Percentiles rank a stretch among this genome's conserved stretches.
Conservation (phyloP, 2,113 vertebrate species). For the Podocnemis expansa region DNA sequence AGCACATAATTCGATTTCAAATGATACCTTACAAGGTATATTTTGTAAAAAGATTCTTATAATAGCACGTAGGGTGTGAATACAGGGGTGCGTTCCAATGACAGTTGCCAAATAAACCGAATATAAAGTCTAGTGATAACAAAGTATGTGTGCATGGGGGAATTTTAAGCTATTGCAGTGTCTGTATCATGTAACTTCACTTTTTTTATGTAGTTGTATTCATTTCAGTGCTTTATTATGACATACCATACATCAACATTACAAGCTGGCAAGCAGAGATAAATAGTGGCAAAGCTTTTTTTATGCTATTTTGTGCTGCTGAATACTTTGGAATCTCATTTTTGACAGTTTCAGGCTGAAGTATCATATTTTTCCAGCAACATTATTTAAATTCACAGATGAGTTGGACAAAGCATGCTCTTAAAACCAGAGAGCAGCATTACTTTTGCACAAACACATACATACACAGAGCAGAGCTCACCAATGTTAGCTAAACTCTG, state of each 20-base stretch:
- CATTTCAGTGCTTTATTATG: conserved; percentile 23
- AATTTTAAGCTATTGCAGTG: conserved; percentile 15
- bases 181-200: neutral
- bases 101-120: conserved; percentile 11
- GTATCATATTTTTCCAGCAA: neutral
- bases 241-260: conserved; percentile 40
- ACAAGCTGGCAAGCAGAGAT: conserved; percentile 23
- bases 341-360: conserved; percentile 34
- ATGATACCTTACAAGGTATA: neutral
- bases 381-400: conserved; percentile 54
- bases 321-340: conserved; percentile 45
- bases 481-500: neutral
- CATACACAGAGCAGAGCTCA: neutral
- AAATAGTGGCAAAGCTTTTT: conserved; percentile 27
- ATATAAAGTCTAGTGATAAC: neutral
- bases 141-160: neutral
- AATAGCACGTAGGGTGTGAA: neutral
- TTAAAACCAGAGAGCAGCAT: neutral
- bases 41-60: neutral
- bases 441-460: neutral
- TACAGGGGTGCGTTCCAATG: neutral
- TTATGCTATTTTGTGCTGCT: conserved; percentile 18
- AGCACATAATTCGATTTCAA: neutral
- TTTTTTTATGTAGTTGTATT: conserved; percentile 48
- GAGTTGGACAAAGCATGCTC: neutral